Evolutionary conservation across 2,888 invertebrate genomes (phyloP).

Genomic region (Perizoma affinitatum): DNA sequence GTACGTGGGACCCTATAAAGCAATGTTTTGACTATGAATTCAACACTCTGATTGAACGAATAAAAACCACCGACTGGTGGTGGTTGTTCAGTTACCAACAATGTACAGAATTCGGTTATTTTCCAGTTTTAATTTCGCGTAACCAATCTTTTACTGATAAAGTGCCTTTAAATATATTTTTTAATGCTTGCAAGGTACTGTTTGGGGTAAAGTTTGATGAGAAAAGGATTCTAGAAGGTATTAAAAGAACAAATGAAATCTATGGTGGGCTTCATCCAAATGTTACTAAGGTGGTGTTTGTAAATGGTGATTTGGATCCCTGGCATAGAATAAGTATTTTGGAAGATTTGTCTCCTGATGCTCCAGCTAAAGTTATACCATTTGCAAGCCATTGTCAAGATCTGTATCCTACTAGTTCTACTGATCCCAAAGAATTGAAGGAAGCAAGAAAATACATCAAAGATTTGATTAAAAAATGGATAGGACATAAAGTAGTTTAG

Average conservation of each 20-base stretch:
- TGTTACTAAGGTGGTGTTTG: slow-evolving; percentile 81
- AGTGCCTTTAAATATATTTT: slow-evolving; percentile 68
- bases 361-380: slow-evolving; percentile 65
- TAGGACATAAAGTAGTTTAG: slow-evolving; percentile 39
- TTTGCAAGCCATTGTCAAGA: slow-evolving; percentile 66
- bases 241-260: slow-evolving; percentile 71
- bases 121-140: slow-evolving; percentile 84
- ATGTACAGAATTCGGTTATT: slow-evolving; percentile 91
- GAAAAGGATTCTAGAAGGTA: slow-evolving; percentile 59
- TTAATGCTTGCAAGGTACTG: slow-evolving; percentile 64
- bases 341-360: slow-evolving; percentile 66
- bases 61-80: slow-evolving; percentile 49
- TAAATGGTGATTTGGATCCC: slow-evolving; percentile 85
- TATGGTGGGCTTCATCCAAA: slow-evolving; percentile 79
- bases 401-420: slow-evolving; percentile 54
- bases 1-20: slow-evolving; percentile 44
- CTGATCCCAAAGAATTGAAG: slow-evolving; percentile 65
- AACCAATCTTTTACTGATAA: slow-evolving; percentile 84
- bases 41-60: slow-evolving; percentile 52
- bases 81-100: slow-evolving; percentile 88
- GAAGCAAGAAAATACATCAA: slow-evolving; percentile 63
- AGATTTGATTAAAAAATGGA: slow-evolving; percentile 69
- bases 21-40: slow-evolving; percentile 63
- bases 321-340: slow-evolving; percentile 82
- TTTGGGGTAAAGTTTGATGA: slow-evolving; percentile 70